Conservation (phyloP, 2,797 vertebrate species). For the Muscicapa striata region DNA sequence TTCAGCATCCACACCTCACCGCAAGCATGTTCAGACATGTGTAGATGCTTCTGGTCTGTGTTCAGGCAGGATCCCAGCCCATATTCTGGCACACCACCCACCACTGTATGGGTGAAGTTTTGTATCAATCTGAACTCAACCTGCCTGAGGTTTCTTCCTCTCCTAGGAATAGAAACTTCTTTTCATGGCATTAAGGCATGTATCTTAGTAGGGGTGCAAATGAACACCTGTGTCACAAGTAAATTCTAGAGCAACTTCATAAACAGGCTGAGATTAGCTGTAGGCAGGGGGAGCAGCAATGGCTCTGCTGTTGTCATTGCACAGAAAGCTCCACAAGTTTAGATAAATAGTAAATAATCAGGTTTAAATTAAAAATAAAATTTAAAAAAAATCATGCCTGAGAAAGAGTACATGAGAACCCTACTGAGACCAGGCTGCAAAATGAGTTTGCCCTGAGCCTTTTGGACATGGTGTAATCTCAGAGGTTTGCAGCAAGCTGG, state of each 20-base stretch:
- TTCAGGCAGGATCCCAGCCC: neutral
- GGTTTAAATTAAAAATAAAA: neutral
- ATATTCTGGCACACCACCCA: neutral
- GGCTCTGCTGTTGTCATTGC: neutral
- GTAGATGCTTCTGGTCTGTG: neutral
- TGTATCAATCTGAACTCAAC: neutral
- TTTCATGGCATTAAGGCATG: neutral
- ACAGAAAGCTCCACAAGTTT: neutral
- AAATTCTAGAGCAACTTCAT: neutral
- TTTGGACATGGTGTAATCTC: neutral
- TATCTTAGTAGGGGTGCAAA: neutral
- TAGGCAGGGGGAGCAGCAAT: neutral
- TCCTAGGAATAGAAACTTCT: neutral
- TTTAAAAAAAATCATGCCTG: neutral
- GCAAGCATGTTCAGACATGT: rapidly evolving
- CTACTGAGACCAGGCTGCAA: neutral
- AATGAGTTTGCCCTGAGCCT: neutral
- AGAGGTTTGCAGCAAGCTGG: neutral
- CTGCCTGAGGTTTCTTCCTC: neutral
- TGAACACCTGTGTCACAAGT: neutral
- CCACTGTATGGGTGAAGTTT: neutral
- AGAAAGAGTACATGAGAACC: neutral
- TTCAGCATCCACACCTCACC: neutral
- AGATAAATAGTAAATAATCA: neutral
- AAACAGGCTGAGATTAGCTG: neutral